Percentiles rank a stretch among this genome's conserved stretches.
phyloP scores from a whole-genome alignment of 2,797 vertebrate species.

The Pseudochromis fuscus region DNA sequence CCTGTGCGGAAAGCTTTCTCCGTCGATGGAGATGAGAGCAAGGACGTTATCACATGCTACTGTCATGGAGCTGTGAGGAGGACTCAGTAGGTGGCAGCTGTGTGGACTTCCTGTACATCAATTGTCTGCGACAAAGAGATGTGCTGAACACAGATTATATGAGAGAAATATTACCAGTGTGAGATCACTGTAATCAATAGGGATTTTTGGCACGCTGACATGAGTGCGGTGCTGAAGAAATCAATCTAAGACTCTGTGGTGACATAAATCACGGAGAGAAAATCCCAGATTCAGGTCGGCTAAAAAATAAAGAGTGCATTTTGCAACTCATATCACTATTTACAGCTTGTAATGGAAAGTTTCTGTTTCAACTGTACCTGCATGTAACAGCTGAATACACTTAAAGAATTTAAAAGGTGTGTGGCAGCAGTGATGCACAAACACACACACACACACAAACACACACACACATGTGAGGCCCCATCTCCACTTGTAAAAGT shows the following conservation, averaged over 20 bases:
- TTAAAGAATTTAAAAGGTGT: not conserved
- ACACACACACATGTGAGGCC: not conserved
- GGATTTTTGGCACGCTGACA: conserved; percentile 12
- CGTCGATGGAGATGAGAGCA: not conserved
- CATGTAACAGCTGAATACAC: not conserved
- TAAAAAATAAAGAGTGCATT: not conserved
- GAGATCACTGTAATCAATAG: conserved; percentile 43
- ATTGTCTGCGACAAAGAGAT: conserved; percentile 2
- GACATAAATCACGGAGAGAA: conserved; percentile 7
- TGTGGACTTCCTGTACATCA: not conserved
- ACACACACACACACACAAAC: no score
- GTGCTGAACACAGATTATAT: conserved; percentile 28
- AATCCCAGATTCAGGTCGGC: not conserved
- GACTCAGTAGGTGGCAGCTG: not conserved
- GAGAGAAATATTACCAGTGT: conserved; percentile 9
- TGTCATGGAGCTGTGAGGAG: not conserved
- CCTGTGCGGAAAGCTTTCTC: not conserved
- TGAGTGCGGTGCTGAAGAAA: conserved; percentile 1
- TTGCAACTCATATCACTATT: not conserved
- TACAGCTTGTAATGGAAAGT: not conserved
- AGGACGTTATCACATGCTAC: not conserved
- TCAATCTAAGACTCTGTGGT: not conserved
- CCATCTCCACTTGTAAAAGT: conserved; percentile 53
- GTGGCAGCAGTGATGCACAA: not conserved
- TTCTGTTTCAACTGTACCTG: not conserved